phyloP scores from a whole-genome alignment of 2,888 invertebrate species.

The Eulithis testata region DNA sequence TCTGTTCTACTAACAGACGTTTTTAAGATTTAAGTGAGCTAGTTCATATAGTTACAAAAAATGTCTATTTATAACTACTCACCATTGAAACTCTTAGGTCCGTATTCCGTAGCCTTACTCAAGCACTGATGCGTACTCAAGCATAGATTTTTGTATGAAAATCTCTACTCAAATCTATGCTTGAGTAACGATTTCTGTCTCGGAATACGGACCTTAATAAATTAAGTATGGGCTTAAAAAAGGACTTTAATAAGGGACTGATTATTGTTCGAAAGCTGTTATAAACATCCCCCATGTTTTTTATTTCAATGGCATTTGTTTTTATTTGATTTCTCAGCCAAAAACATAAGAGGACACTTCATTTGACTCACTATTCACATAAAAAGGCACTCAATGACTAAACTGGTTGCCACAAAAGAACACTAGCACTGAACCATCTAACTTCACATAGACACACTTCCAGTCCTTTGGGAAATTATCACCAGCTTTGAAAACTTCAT shows the following conservation, averaged over 20 bases:
- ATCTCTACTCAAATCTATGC: too few relatives aligned
- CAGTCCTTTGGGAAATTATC: conserved; percentile 11
- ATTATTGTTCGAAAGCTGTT: background rate
- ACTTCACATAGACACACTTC: conserved; percentile 19
- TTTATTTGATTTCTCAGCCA: conserved; percentile 9
- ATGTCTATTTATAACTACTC: conserved; percentile 11
- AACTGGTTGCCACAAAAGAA: conserved; percentile 22
- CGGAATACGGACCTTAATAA: too few relatives aligned
- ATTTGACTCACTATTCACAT: conserved; percentile 28
- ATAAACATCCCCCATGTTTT: background rate
- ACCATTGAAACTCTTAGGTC: conserved; percentile 10
- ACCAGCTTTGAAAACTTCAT: conserved; percentile 23
- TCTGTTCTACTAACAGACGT: too few relatives aligned
- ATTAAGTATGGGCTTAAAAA: background rate
- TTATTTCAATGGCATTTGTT: conserved; percentile 15
- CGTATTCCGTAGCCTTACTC: too few relatives aligned
- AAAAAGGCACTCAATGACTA: conserved; percentile 15
- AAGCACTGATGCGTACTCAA: too few relatives aligned
- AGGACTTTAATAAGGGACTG: too few relatives aligned
- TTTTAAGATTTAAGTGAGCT: too few relatives aligned
- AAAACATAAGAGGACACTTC: conserved; percentile 11
- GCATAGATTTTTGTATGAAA: too few relatives aligned
- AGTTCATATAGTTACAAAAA: background rate
- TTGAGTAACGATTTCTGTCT: too few relatives aligned
- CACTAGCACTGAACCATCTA: conserved; percentile 28